Evolutionary conservation across 2,888 invertebrate species (phyloP).

Genomic region (Priocnemis perturbator): DNA sequence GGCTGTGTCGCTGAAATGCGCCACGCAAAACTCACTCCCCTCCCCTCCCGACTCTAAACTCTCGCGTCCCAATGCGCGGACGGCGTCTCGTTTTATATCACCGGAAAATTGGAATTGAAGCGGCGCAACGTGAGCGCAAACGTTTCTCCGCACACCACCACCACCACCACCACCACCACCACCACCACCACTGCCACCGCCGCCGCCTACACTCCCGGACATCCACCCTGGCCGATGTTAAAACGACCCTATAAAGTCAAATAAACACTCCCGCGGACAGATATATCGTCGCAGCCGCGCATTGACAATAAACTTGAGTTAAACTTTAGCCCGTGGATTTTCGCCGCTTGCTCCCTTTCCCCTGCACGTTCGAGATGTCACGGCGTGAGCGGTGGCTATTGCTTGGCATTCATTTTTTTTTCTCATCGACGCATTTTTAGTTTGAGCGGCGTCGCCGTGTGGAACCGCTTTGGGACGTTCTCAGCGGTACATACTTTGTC

Average conservation of each 20-base stretch:
- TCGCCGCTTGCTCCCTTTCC: slow-evolving; percentile 10
- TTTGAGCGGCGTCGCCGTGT: too few species aligned
- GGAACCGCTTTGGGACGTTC: too few species aligned
- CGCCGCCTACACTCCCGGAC: too few species aligned
- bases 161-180: slow-evolving; percentile 25
- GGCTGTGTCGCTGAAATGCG: slow-evolving; percentile 15
- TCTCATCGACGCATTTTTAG: too few species aligned
- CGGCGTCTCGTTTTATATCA: slow-evolving; percentile 62
- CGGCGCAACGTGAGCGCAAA: slow-evolving; percentile 43
- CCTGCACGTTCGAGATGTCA: too few species aligned
- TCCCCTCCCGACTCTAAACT: slow-evolving; percentile 17
- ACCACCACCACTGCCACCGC: too few species aligned
- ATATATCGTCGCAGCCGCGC: slow-evolving; percentile 22
- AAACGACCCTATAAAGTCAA: slow-evolving; percentile 60
- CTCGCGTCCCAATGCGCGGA: slow-evolving; percentile 13
- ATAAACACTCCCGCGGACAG: slow-evolving; percentile 6
- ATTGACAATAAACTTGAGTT: slow-evolving; percentile 37
- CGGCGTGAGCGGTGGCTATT: too few species aligned
- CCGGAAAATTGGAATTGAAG: slow-evolving; percentile 66
- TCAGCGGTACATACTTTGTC: too few species aligned
- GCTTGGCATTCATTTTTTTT: too few species aligned
- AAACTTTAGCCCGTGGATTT: slow-evolving; percentile 32
- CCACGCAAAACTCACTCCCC: slow-evolving; percentile 7
- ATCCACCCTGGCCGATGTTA: slow-evolving; percentile 51
- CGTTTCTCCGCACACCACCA: slow-evolving; percentile 31